Conservation (phyloP, 2,888 invertebrate species). For the Apotomis capreana region DNA sequence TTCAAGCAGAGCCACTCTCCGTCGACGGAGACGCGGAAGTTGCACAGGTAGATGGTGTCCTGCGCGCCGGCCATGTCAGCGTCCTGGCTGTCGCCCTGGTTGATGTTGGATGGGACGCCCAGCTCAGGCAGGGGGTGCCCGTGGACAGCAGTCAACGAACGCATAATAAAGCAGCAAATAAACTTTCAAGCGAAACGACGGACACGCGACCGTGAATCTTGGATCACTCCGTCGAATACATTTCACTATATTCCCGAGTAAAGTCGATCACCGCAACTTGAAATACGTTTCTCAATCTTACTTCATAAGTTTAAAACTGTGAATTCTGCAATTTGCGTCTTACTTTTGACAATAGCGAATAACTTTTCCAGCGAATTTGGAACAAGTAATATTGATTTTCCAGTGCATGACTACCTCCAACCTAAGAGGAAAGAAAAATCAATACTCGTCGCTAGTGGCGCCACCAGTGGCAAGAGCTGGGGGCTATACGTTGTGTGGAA, state of each 20-base stretch:
- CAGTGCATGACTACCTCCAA: slow-evolving; percentile 50
- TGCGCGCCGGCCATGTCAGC: slow-evolving; percentile 93
- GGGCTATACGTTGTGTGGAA: background rate
- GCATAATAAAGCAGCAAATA: slow-evolving; percentile 81
- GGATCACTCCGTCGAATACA: slow-evolving; percentile 66
- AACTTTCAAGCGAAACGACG: slow-evolving; percentile 76
- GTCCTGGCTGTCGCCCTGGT: slow-evolving; percentile 68
- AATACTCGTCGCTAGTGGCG: slow-evolving; percentile 66
- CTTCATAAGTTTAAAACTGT: slow-evolving; percentile 12
- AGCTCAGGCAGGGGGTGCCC: slow-evolving; percentile 78
- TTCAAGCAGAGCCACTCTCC: slow-evolving; percentile 98
- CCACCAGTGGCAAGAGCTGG: slow-evolving; percentile 61
- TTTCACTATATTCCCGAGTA: slow-evolving; percentile 56
- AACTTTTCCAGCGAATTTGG: slow-evolving; percentile 65
- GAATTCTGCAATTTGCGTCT: slow-evolving; percentile 32
- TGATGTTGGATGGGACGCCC: slow-evolving; percentile 67
- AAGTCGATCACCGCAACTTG: slow-evolving; percentile 44
- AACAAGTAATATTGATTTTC: slow-evolving; percentile 71
- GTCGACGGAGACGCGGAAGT: slow-evolving; percentile 98
- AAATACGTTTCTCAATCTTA: slow-evolving; percentile 4
- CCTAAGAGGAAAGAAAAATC: slow-evolving; percentile 61
- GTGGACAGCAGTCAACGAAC: slow-evolving; percentile 74
- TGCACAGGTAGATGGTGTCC: slow-evolving; percentile 98
- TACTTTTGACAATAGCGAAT: slow-evolving; percentile 44
- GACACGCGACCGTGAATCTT: slow-evolving; percentile 66